Percentiles rank a stretch among this genome's conserved stretches.
Evolutionary conservation across 2,113 vertebrate genomes (phyloP).

Genomic region (Dinomys branickii): DNA sequence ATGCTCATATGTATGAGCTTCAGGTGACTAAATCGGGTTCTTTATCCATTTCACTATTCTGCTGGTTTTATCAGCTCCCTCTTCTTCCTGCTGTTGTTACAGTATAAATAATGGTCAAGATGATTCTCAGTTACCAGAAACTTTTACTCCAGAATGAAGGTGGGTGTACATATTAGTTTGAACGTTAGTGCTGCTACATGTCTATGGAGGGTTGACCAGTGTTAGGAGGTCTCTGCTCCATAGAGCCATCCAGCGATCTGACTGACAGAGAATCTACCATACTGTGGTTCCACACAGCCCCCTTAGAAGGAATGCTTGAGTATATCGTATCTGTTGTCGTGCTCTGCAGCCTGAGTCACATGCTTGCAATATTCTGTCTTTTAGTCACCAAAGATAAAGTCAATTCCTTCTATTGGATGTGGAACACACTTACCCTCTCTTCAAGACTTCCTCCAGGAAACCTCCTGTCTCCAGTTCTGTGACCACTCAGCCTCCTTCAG

Average conservation of each 20-base stretch:
- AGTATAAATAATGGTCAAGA: background rate
- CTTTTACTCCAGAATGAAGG: background rate
- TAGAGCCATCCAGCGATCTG: background rate
- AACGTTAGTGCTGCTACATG: background rate
- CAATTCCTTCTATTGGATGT: background rate
- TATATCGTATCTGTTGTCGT: background rate
- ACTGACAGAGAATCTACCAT: background rate
- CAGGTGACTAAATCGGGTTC: background rate
- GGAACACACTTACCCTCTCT: background rate
- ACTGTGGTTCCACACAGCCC: background rate
- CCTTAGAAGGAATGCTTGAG: background rate
- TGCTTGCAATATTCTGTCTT: background rate
- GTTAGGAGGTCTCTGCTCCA: background rate
- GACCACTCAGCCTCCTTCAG: background rate
- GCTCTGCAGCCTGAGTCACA: background rate
- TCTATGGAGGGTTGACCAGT: background rate
- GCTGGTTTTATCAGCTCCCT: background rate
- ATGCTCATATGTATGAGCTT: background rate
- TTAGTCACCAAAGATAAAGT: background rate
- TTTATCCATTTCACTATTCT: background rate
- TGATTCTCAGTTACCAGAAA: background rate
- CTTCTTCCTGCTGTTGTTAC: background rate
- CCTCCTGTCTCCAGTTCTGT: background rate
- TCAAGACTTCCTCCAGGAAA: background rate
- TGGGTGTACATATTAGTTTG: background rate